phyloP scores from a whole-genome alignment of 37 sponge, comb jelly and placozoan genomes.

The Ianthella basta region DNA sequence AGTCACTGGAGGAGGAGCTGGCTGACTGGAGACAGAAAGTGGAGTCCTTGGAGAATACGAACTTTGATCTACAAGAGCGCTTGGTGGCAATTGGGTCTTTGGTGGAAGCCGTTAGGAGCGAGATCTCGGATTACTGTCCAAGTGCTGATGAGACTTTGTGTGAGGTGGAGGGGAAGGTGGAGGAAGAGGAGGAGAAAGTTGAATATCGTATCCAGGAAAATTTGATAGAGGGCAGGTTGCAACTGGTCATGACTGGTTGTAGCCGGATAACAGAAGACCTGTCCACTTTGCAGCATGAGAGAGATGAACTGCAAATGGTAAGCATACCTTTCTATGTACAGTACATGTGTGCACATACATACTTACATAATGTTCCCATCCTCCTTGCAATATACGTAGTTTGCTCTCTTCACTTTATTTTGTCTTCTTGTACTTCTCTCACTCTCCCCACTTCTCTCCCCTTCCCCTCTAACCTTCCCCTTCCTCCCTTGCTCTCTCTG shows the following conservation, averaged over 20 bases:
- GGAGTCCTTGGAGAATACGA: conserved; percentile 10
- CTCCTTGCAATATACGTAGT: no score
- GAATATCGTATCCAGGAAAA: not conserved
- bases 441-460: not conserved
- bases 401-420: no score
- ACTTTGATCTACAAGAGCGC: conserved; percentile 25
- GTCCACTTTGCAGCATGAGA: not conserved
- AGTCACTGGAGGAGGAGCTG: not conserved
- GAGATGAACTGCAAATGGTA: not conserved
- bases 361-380: no score
- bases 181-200: conserved; percentile 2
- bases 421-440: no score
- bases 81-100: conserved; percentile 1
- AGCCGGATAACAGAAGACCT: not conserved
- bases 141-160: not conserved
- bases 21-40: not conserved
- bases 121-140: not conserved
- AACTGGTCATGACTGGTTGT: conserved; percentile 13
- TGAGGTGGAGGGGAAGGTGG: conserved; percentile 44
- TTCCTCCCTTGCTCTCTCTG: not conserved
- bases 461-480: not conserved
- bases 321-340: not conserved
- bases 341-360: not conserved
- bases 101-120: not conserved
- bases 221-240: not conserved